Evolutionary conservation across 2,113 vertebrate genomes (phyloP).

Genomic region (Bambusicola thoracicus): DNA sequence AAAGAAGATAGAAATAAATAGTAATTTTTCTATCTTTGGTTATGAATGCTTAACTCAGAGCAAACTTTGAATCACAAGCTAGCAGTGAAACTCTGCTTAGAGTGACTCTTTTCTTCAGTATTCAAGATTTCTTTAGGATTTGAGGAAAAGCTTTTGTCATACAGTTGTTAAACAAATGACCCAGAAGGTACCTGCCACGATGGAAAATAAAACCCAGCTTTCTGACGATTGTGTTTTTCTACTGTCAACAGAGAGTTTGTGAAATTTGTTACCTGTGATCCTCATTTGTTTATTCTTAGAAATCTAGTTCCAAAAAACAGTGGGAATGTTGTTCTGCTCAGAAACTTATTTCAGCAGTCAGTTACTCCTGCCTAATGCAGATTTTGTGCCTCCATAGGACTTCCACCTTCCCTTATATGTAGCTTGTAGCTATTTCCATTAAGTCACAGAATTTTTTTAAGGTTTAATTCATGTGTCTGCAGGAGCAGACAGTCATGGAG

Average conservation of each 20-base stretch:
- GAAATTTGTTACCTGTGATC: neutral
- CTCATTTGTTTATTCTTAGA: neutral
- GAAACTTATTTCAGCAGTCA: neutral
- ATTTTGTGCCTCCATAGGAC: neutral
- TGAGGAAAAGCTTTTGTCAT: neutral
- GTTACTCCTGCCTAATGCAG: neutral
- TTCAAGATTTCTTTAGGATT: neutral
- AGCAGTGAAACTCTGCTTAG: neutral
- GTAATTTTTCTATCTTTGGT: neutral
- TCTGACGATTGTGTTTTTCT: neutral
- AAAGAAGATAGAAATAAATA: neutral
- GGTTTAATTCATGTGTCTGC: neutral
- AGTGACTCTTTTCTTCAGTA: neutral
- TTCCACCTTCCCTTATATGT: neutral
- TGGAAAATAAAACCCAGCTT: neutral
- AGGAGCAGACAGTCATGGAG: neutral
- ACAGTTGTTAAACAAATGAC: neutral
- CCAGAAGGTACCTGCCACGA: neutral
- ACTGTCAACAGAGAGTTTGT: neutral
- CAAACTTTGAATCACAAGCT: neutral
- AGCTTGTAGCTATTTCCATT: neutral
- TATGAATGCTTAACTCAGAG: neutral
- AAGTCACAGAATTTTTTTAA: slow-evolving; percentile 12
- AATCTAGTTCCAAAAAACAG: neutral
- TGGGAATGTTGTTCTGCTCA: neutral